Conservation (phyloP, 2,113 vertebrate genomes). For the Rhombomys opimus region DNA sequence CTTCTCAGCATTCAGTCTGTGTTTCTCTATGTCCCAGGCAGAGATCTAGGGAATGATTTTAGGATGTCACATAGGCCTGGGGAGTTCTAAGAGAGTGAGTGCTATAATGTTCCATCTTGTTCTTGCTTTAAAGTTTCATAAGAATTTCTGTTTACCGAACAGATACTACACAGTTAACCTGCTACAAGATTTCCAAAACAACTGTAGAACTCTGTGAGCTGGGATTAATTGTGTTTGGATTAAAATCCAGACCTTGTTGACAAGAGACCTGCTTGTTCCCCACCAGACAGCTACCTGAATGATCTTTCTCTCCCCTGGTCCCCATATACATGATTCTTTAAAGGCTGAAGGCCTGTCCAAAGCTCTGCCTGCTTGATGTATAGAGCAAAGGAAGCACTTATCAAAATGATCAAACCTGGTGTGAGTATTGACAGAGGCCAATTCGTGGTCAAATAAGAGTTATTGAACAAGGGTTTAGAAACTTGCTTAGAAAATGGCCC, state of each 20-base stretch:
- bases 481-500: neutral
- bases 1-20: neutral
- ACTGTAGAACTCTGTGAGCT: neutral
- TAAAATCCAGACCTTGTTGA: conserved; percentile 9
- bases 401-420: conserved; percentile 38
- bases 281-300: neutral
- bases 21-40: neutral
- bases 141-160: conserved; percentile 20
- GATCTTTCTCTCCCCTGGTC: fast-evolving
- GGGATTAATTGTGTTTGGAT: conserved; percentile 28
- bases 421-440: neutral
- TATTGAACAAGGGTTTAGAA: conserved; percentile 44
- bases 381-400: conserved; percentile 56
- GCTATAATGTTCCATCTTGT: neutral
- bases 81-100: conserved; percentile 3
- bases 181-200: conserved; percentile 19
- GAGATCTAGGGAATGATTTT: neutral
- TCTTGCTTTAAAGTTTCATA: neutral
- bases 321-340: neutral
- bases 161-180: neutral
- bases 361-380: neutral
- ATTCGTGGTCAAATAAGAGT: neutral
- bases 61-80: neutral
- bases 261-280: neutral
- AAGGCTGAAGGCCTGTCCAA: neutral